Evolutionary conservation across 2,113 vertebrate genomes (phyloP).

Genomic region (Empidonax alnorum): DNA sequence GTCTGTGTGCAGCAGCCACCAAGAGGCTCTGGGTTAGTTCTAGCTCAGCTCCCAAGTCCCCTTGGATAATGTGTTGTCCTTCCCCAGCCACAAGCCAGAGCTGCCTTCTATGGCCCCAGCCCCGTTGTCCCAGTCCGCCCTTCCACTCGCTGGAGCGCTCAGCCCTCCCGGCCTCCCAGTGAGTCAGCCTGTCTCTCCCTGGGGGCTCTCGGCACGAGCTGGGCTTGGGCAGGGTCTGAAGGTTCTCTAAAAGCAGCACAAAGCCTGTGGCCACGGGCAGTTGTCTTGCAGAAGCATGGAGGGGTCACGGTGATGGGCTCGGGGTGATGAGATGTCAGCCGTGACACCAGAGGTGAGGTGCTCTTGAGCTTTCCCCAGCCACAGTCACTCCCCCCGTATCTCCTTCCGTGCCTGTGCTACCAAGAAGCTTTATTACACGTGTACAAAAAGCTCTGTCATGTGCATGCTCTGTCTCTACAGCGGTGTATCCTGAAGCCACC

Average conservation of each 20-base stretch:
- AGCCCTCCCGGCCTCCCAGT: constrained; percentile 83
- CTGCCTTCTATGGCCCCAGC: constrained; percentile 81
- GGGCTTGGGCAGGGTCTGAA: background rate
- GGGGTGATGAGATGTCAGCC: fast-evolving
- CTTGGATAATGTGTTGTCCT: background rate
- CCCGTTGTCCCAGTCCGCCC: constrained; percentile 77
- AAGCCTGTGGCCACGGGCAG: fast-evolving
- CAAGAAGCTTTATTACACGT: background rate
- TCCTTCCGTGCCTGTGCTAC: fast-evolving
- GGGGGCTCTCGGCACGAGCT: fast-evolving
- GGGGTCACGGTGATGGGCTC: background rate
- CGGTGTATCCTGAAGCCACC: constrained; percentile 65
- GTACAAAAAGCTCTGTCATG: too few relatives aligned
- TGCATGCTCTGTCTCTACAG: background rate
- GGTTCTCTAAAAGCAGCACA: background rate
- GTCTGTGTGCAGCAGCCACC: fast-evolving
- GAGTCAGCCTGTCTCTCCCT: constrained; percentile 13
- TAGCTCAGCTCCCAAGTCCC: background rate
- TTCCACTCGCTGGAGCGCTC: constrained; percentile 84
- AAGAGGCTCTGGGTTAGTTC: background rate
- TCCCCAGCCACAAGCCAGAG: constrained; percentile 80
- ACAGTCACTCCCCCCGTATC: fast-evolving
- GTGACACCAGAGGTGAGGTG: background rate
- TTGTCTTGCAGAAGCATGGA: background rate
- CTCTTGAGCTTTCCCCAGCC: background rate